Percentiles rank a stretch among this genome's conserved stretches.
These are phyloP conservation scores for Ailuropoda melanoleuca DNA, from an alignment of 2,113 vertebrate species.

Conservation along the genomic window DNA sequence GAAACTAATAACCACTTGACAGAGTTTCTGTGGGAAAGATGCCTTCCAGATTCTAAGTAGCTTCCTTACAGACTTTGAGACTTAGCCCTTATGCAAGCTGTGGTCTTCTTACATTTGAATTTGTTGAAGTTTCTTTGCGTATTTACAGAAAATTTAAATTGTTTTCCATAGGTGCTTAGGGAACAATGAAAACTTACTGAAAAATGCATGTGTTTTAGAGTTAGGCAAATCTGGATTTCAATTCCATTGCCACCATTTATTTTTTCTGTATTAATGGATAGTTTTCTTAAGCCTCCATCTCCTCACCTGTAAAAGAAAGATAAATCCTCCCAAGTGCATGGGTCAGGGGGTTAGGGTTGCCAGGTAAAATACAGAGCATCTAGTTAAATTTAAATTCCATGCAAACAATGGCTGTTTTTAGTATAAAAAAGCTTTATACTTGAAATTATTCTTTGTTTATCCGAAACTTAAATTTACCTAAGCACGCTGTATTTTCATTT, in stretches of 20 bases:
- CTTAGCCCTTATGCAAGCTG: neutral
- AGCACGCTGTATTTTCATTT: neutral
- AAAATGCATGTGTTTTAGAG: neutral
- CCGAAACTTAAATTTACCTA: neutral
- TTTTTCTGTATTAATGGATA: neutral
- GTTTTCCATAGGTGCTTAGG: neutral
- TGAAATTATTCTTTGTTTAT: neutral
- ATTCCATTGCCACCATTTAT: neutral
- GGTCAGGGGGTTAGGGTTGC: neutral
- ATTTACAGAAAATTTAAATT: constrained; percentile 42
- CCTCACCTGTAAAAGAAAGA: neutral
- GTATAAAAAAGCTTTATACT: neutral
- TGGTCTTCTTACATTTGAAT: neutral
- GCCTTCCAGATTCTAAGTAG: constrained; percentile 15
- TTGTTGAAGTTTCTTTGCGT: constrained; percentile 1
- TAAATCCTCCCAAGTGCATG: neutral
- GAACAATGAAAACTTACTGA: constrained; percentile 40
- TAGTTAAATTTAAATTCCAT: neutral
- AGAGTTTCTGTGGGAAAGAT: neutral
- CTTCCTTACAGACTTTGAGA: neutral
- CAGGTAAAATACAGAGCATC: neutral
- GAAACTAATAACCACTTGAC: constrained; percentile 1
- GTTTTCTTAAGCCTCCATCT: neutral
- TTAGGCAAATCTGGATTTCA: neutral
- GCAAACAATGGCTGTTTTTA: neutral